Evolutionary conservation across 2,797 vertebrate genomes (phyloP).

Genomic region (Fundulus diaphanus): DNA sequence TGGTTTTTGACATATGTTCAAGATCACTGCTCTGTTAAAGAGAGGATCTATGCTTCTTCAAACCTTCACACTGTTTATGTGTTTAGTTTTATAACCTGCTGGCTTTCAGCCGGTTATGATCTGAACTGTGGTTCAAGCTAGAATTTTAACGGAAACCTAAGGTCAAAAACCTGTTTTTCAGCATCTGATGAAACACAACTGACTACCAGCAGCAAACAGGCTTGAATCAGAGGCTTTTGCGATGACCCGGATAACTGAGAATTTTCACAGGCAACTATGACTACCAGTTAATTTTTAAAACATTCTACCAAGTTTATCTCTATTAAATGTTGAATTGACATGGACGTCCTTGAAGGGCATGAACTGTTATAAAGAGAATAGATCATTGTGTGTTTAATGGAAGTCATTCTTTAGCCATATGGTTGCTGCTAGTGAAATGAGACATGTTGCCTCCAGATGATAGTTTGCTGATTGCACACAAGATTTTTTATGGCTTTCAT

Average conservation of each 20-base stretch:
- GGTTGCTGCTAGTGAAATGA: neutral
- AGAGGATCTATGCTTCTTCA: neutral
- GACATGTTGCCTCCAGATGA: neutral
- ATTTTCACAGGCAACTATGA: too few species aligned
- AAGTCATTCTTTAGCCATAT: neutral
- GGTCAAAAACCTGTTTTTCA: neutral
- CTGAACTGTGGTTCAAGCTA: neutral
- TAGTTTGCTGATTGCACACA: neutral
- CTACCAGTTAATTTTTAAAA: too few species aligned
- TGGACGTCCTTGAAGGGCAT: neutral
- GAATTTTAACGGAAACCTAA: neutral
- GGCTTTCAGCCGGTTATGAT: neutral
- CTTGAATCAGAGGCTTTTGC: too few species aligned
- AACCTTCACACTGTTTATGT: neutral
- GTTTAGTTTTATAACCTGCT: neutral
- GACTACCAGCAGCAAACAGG: too few species aligned
- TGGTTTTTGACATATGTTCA: too few species aligned
- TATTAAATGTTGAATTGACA: neutral
- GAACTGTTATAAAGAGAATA: neutral
- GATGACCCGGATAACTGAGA: too few species aligned
- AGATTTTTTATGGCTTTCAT: neutral
- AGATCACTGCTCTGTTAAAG: neutral
- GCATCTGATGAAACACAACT: neutral
- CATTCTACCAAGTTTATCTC: neutral
- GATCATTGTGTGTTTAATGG: neutral